Percentiles rank a stretch among this genome's conserved stretches.
phyloP scores from a whole-genome alignment of 64 coral and sea anemone genomes.

The Porites lutea region DNA sequence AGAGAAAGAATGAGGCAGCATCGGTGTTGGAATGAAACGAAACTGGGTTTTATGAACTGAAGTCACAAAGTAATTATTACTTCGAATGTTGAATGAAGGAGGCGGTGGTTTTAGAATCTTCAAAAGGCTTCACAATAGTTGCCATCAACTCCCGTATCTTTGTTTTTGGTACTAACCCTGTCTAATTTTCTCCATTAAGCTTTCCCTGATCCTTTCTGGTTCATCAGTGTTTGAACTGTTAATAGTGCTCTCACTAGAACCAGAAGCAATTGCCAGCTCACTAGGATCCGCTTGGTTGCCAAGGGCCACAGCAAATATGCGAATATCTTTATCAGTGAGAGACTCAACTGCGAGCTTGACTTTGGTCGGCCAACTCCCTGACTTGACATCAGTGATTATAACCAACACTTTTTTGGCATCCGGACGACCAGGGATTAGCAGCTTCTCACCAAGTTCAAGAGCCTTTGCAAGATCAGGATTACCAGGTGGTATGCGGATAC shows the following conservation, averaged over 20 bases:
- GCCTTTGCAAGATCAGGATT: slow-evolving; percentile 70
- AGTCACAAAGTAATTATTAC: too few species aligned
- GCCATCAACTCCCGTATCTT: too few species aligned
- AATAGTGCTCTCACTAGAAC: slow-evolving; percentile 47
- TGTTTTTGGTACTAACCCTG: not conserved
- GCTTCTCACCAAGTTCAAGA: slow-evolving; percentile 20
- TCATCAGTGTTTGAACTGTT: slow-evolving; percentile 46
- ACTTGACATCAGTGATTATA: slow-evolving; percentile 80
- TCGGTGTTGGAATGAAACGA: too few species aligned
- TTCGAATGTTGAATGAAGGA: too few species aligned
- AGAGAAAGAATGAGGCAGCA: too few species aligned
- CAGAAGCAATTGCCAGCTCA: slow-evolving; percentile 32
- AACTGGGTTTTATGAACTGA: too few species aligned
- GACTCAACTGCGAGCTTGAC: slow-evolving; percentile 43
- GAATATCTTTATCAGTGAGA: slow-evolving; percentile 52
- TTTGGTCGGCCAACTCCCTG: slow-evolving; percentile 35
- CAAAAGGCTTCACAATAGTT: too few species aligned
- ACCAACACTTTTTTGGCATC: slow-evolving; percentile 65
- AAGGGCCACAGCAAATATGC: slow-evolving; percentile 71
- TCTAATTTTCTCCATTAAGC: slow-evolving; percentile 56
- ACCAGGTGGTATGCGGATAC: slow-evolving; percentile 16
- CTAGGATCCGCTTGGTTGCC: slow-evolving; percentile 53
- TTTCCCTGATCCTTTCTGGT: slow-evolving; percentile 47
- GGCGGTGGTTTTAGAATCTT: too few species aligned
- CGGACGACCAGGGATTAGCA: slow-evolving; percentile 34